These are phyloP conservation scores for Emys orbicularis DNA, from an alignment of 2,797 vertebrate genomes.

Conservation along the genomic window DNA sequence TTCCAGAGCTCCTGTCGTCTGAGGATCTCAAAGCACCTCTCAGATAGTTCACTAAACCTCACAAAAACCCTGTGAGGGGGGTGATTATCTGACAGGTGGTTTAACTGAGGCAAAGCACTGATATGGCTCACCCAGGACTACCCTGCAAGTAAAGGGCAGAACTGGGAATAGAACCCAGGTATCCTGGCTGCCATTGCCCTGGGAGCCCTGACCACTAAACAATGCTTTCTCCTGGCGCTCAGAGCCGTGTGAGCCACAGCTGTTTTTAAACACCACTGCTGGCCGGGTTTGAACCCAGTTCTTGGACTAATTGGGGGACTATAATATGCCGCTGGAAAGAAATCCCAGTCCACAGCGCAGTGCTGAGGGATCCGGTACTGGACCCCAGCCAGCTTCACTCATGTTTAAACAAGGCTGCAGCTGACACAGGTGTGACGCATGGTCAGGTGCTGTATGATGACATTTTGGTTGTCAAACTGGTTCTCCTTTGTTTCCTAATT, in stretches of 20 bases:
- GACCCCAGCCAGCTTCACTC: conserved; percentile 11
- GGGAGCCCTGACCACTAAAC: background rate
- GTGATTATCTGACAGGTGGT: background rate
- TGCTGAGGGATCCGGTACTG: background rate
- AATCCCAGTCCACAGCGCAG: fast-evolving
- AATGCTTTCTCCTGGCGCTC: background rate
- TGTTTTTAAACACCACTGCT: background rate
- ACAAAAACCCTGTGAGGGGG: background rate
- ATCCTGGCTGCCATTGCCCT: background rate
- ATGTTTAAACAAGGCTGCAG: background rate
- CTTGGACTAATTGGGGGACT: background rate
- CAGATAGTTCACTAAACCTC: conserved; percentile 7
- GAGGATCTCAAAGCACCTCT: background rate
- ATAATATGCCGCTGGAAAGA: background rate
- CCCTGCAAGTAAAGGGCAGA: background rate
- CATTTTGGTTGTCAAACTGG: conserved; percentile 16
- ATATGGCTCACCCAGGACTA: background rate
- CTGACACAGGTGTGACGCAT: background rate
- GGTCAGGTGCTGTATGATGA: background rate
- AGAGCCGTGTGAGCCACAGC: fast-evolving
- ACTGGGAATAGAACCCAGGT: background rate
- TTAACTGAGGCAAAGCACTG: background rate
- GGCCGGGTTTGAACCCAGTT: background rate
- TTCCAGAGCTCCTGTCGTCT: fast-evolving
- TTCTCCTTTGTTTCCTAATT: conserved; percentile 14